phyloP scores from a whole-genome alignment of 2,888 invertebrate genomes.

The Oscheius sp. region DNA sequence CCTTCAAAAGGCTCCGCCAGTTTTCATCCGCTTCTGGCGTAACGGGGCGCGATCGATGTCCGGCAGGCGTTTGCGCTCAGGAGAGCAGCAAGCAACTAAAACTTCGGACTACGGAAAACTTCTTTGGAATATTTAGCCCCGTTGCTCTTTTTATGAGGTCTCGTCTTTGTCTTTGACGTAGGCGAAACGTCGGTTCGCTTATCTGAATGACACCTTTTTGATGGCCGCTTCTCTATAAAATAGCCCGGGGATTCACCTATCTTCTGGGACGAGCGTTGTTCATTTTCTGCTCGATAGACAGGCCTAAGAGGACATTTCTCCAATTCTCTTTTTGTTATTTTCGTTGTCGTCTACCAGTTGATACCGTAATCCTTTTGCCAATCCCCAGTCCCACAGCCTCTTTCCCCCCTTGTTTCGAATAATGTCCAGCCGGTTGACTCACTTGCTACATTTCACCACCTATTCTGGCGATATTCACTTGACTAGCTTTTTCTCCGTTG shows the following conservation, averaged over 20 bases:
- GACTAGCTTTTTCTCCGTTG: background rate
- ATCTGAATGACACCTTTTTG: conserved; percentile 4
- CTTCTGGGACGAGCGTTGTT: background rate
- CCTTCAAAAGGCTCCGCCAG: background rate
- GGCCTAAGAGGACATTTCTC: background rate
- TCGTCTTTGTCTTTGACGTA: conserved; percentile 26
- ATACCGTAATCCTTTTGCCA: too few relatives aligned
- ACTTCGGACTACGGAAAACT: conserved; percentile 12
- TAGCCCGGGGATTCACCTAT: background rate
- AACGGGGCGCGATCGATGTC: conserved; percentile 26
- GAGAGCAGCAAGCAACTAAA: conserved; percentile 31
- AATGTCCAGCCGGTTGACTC: too few relatives aligned
- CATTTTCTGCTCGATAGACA: background rate
- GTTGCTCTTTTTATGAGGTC: conserved; percentile 26
- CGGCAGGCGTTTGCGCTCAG: conserved; percentile 25
- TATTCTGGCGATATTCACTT: background rate
- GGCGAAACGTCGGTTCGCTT: background rate
- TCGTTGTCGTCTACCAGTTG: too few relatives aligned
- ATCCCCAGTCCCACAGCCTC: too few relatives aligned
- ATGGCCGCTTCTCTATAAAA: background rate
- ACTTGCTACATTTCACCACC: too few relatives aligned
- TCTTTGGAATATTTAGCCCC: background rate
- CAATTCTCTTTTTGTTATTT: background rate
- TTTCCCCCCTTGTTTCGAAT: too few relatives aligned
- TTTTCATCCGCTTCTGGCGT: background rate